Evolutionary conservation across 1,140 invertebrate genomes (phyloP).

Genomic region (Lepidotrigona ventralis): DNA sequence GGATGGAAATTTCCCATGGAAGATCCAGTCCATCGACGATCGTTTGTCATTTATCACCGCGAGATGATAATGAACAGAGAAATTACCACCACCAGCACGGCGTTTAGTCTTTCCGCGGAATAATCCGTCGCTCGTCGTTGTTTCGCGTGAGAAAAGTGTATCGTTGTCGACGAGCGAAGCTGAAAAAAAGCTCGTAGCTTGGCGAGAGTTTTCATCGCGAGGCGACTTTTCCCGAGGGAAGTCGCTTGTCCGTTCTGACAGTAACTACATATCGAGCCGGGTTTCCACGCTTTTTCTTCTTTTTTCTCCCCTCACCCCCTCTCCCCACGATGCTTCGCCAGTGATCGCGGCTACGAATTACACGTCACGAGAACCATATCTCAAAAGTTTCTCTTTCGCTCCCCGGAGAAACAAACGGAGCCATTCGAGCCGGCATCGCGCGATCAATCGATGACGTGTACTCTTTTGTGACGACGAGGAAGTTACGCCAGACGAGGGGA

Average conservation of each 20-base stretch:
- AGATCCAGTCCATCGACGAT: too few relatives aligned
- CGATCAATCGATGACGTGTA: slow-evolving; percentile 29
- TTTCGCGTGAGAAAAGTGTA: slow-evolving; percentile 1
- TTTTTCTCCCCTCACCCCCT: not conserved
- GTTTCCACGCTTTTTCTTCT: not conserved
- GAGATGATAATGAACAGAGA: too few relatives aligned
- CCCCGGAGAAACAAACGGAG: slow-evolving; percentile 43
- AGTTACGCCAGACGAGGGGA: too few relatives aligned
- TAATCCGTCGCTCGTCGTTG: not conserved
- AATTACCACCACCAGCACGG: not conserved
- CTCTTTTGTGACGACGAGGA: slow-evolving; percentile 13
- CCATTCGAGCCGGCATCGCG: slow-evolving; percentile 14
- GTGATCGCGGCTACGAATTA: slow-evolving; percentile 45
- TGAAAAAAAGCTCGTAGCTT: not conserved
- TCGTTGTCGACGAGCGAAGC: slow-evolving; percentile 6
- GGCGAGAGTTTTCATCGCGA: slow-evolving; percentile 31
- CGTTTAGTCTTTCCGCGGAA: not conserved
- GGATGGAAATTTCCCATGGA: not conserved
- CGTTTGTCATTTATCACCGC: too few relatives aligned
- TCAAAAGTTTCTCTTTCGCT: slow-evolving; percentile 39
- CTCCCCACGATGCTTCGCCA: not conserved
- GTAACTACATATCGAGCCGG: slow-evolving; percentile 43
- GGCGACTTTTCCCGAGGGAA: slow-evolving; percentile 30
- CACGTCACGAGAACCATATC: slow-evolving; percentile 45
- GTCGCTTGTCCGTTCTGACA: slow-evolving; percentile 19